Percentiles rank a stretch among this genome's conserved stretches.
phyloP scores from a whole-genome alignment of 2,888 invertebrate species.

The Enchytraeus crypticus region DNA sequence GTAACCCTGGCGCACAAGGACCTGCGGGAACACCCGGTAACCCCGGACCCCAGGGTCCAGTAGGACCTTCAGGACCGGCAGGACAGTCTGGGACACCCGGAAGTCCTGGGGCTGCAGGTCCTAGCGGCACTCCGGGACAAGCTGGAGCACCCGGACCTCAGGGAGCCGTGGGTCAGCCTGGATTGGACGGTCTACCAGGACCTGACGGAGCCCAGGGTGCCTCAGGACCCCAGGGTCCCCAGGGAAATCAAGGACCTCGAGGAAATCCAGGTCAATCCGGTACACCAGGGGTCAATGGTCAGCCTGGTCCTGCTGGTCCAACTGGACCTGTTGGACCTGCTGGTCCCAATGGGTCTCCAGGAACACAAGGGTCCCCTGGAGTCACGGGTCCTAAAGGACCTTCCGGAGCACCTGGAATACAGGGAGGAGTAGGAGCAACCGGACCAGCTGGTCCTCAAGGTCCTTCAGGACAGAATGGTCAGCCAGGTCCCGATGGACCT shows the following conservation, averaged over 20 bases:
- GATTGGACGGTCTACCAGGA: constrained; percentile 11
- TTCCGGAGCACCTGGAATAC: background rate
- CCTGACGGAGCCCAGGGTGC: constrained; percentile 13
- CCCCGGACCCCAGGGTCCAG: background rate
- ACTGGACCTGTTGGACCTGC: background rate
- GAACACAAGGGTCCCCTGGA: constrained; percentile 14
- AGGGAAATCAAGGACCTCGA: constrained; percentile 17
- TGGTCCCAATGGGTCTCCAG: constrained; percentile 25
- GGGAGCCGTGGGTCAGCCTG: too few relatives aligned
- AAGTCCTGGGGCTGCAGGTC: constrained; percentile 10
- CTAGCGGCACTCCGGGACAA: constrained; percentile 11
- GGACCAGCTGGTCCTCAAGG: constrained; percentile 17
- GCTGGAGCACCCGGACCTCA: constrained; percentile 5
- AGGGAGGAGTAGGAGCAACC: constrained; percentile 34
- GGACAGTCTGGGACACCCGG: constrained; percentile 38
- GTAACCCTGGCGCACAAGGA: constrained; percentile 7
- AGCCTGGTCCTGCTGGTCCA: background rate
- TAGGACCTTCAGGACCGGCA: constrained; percentile 19
- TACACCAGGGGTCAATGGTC: constrained; percentile 7
- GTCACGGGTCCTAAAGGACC: background rate
- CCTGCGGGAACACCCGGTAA: background rate
- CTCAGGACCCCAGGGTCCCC: constrained; percentile 12
- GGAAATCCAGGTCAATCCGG: constrained; percentile 14
- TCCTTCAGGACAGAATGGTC: constrained; percentile 4
- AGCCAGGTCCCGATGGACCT: constrained; percentile 18